A percentile compares a stretch with the other conserved stretches of the same genome.
phyloP scores from a whole-genome alignment of 2,888 invertebrate genomes.

The Sepioteuthis lessoniana region DNA sequence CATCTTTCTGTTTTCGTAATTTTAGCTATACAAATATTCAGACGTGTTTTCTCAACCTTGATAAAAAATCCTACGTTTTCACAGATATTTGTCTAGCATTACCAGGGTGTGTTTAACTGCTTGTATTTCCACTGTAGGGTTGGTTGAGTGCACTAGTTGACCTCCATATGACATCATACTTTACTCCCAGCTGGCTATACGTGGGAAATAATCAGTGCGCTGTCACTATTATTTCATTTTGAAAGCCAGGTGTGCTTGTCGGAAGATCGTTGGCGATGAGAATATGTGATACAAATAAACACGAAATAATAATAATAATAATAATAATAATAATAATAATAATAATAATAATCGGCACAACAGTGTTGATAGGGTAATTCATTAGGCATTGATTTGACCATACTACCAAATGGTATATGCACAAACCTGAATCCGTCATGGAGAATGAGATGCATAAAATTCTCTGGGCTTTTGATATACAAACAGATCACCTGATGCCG shows the following conservation, averaged over 20 bases:
- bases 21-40: not conserved
- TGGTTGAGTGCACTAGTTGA: not conserved
- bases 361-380: no score
- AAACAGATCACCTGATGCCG: no score
- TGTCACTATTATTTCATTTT: not conserved
- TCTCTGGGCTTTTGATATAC: no score
- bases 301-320: not conserved
- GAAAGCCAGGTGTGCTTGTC: not conserved
- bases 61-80: not conserved
- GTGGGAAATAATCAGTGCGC: not conserved
- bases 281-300: not conserved
- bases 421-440: no score
- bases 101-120: not conserved
- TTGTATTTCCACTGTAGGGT: not conserved
- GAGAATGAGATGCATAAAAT: no score
- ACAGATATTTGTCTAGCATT: not conserved
- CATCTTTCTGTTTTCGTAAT: not conserved
- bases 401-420: no score
- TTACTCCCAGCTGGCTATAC: not conserved
- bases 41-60: not conserved
- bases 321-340: not conserved
- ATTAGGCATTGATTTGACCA: no score
- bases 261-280: not conserved
- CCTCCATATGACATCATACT: not conserved
- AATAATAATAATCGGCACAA: not conserved